phyloP scores from a whole-genome alignment of 1,140 invertebrate genomes.

The Drosophila trapezifrons region DNA sequence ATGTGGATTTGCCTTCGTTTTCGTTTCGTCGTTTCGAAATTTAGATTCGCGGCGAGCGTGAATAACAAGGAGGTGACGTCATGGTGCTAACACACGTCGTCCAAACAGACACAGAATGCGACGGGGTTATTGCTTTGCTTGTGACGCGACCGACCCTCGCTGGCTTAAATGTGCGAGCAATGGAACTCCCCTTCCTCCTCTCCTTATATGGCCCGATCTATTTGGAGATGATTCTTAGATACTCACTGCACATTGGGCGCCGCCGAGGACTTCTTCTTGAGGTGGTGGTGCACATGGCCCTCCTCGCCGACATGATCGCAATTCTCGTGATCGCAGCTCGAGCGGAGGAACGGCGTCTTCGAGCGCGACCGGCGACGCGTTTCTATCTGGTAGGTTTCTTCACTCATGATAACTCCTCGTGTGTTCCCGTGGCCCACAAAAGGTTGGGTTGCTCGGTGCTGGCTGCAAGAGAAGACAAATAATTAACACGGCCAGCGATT shows the following conservation, averaged over 20 bases:
- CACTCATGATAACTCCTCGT: conserved; percentile 57
- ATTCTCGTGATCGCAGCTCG: conserved; percentile 85
- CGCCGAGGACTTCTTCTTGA: conserved; percentile 76
- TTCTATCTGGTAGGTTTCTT: conserved; percentile 74
- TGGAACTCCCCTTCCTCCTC: background rate
- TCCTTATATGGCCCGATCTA: conserved; percentile 8
- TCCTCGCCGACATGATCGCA: conserved; percentile 85
- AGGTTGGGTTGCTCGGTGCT: conserved; percentile 18
- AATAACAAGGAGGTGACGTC: conserved; percentile 73
- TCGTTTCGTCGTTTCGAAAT: conserved; percentile 57
- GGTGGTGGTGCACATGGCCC: conserved; percentile 82
- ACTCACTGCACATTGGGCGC: conserved; percentile 86
- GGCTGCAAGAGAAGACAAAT: conserved; percentile 44
- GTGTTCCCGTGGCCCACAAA: conserved; percentile 15
- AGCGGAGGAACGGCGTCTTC: conserved; percentile 86
- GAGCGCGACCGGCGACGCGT: conserved; percentile 86
- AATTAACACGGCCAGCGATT: conserved; percentile 27
- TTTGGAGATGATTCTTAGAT: conserved; percentile 19
- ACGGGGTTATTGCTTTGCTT: conserved; percentile 27
- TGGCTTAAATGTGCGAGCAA: conserved; percentile 6
- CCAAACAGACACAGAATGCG: conserved; percentile 5
- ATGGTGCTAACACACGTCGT: conserved; percentile 47
- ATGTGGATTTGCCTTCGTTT: conserved; percentile 47
- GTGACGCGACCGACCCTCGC: conserved; percentile 12
- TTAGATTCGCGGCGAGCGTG: conserved; percentile 55